Conservation (phyloP, 2,888 invertebrate genomes). For the Apamea sordens region DNA sequence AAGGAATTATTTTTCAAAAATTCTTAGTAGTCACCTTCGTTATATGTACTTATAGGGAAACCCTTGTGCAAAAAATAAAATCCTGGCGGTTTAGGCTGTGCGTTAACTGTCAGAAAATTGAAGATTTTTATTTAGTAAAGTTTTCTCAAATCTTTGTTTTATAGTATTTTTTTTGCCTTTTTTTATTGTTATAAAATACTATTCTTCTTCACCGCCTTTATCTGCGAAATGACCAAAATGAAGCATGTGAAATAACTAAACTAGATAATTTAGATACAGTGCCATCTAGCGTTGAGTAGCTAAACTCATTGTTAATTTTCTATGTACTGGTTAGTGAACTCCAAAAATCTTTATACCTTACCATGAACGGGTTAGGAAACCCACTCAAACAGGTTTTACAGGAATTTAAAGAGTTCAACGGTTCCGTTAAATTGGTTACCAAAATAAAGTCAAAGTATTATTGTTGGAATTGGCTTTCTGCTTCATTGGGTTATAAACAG, state of each 20-base stretch:
- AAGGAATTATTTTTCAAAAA: no score
- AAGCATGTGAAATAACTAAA: neutral
- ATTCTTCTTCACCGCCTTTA: no score
- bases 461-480: neutral
- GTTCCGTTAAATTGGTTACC: neutral
- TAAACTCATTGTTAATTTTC: neutral
- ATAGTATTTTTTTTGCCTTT: no score
- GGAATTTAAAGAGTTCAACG: neutral
- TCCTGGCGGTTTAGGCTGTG: no score
- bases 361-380: neutral
- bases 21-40: no score
- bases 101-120: no score
- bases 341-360: neutral
- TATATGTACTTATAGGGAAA: no score
- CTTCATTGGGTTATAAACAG: neutral
- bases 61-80: no score
- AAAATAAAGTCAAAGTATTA: neutral
- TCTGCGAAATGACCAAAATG: neutral
- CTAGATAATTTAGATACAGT: neutral
- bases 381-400: neutral
- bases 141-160: no score
- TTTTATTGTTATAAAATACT: no score
- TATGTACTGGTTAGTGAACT: neutral
- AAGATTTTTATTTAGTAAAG: no score
- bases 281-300: conserved; percentile 16